phyloP scores from a whole-genome alignment of 2,888 invertebrate genomes.

The Caenorhabditis japonica region DNA sequence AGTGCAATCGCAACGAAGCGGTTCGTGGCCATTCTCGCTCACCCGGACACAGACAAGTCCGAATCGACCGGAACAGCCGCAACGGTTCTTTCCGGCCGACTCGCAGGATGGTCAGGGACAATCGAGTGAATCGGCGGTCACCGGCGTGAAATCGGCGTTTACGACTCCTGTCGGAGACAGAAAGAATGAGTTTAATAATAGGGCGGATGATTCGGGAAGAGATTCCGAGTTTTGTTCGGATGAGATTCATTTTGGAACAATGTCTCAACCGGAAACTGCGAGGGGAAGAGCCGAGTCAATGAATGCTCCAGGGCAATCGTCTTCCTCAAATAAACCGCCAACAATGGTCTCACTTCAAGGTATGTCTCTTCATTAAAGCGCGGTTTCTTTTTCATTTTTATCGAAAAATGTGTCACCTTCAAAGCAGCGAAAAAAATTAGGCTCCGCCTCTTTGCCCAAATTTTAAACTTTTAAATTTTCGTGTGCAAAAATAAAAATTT shows the following conservation, averaged over 20 bases:
- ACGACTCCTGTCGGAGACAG: slow-evolving; percentile 26
- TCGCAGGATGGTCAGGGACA: slow-evolving; percentile 26
- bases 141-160: slow-evolving; percentile 33
- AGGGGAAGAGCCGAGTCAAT: slow-evolving; percentile 14
- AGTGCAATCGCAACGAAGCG: slow-evolving; percentile 59
- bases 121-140: slow-evolving; percentile 2
- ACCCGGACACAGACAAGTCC: slow-evolving; percentile 46
- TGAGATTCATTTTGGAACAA: slow-evolving; percentile 32
- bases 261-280: slow-evolving; percentile 32
- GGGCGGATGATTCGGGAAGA: slow-evolving; percentile 39
- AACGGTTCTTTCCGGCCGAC: slow-evolving; percentile 43
- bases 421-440: not conserved
- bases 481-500: too few relatives aligned
- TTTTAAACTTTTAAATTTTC: too few relatives aligned
- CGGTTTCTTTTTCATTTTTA: too few relatives aligned
- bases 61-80: slow-evolving; percentile 36
- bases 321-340: slow-evolving; percentile 29
- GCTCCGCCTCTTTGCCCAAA: not conserved
- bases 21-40: slow-evolving; percentile 61
- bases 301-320: not conserved
- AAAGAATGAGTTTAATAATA: slow-evolving; percentile 26
- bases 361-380: not conserved
- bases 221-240: slow-evolving; percentile 48
- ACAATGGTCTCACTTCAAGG: slow-evolving; percentile 43
- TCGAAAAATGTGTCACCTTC: too few relatives aligned